phyloP scores from a whole-genome alignment of 2,113 vertebrate species.

The Alethe castanea region DNA sequence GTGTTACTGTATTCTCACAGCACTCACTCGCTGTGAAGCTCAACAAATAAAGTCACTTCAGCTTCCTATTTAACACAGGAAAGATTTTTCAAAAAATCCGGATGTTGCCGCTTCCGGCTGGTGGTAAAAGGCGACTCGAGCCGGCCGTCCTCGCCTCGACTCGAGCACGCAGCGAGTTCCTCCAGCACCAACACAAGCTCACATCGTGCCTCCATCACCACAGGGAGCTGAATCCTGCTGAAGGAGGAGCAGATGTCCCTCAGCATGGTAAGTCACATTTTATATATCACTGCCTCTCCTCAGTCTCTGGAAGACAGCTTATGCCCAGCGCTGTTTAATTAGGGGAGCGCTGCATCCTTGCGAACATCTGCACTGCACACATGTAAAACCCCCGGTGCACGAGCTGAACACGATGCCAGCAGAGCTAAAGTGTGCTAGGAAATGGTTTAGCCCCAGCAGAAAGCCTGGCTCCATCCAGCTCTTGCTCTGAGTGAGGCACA shows the following conservation, averaged over 20 bases:
- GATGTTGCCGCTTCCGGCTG: neutral
- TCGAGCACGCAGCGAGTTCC: neutral
- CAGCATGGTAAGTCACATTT: slow-evolving; percentile 41
- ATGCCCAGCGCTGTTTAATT: neutral
- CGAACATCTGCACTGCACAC: slow-evolving; percentile 52
- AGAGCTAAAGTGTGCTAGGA: neutral
- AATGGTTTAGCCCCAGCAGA: neutral
- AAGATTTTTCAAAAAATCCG: neutral
- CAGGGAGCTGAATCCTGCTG: neutral
- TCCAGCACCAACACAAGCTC: neutral
- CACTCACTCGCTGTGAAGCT: neutral
- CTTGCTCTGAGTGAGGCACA: neutral
- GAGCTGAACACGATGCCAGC: neutral
- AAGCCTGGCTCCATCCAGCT: neutral
- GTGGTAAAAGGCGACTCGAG: fast-evolving
- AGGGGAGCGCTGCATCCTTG: neutral
- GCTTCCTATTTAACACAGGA: neutral
- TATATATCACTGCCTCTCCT: neutral
- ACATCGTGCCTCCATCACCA: neutral
- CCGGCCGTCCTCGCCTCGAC: fast-evolving
- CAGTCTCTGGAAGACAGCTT: neutral
- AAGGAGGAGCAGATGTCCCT: slow-evolving; percentile 52
- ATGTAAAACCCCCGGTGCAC: neutral
- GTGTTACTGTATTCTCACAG: neutral
- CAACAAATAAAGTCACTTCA: slow-evolving; percentile 15